Conservation (phyloP, 2,797 vertebrate species). For the Protonibea diacanthus region DNA sequence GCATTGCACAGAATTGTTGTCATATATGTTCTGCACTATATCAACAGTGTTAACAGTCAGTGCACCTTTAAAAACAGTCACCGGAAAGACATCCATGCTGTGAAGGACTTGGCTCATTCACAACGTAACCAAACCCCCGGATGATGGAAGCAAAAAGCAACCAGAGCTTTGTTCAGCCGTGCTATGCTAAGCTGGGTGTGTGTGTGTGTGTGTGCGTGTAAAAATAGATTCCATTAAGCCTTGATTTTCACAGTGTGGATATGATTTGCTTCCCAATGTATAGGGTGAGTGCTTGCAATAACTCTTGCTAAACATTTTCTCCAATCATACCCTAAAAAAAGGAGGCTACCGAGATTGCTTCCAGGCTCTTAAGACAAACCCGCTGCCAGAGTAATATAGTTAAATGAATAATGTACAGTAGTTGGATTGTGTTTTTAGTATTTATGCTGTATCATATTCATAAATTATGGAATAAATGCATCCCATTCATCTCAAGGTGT, state of each 20-base stretch:
- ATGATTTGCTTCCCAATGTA: slow-evolving; percentile 55
- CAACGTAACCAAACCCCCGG: slow-evolving; percentile 48
- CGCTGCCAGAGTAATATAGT: slow-evolving; percentile 22
- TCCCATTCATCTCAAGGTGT: slow-evolving; percentile 56
- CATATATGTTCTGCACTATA: slow-evolving; percentile 14
- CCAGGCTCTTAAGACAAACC: slow-evolving; percentile 15
- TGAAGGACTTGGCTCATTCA: slow-evolving; percentile 46
- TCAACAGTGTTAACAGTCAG: slow-evolving; percentile 26
- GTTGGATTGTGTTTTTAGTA: slow-evolving; percentile 31
- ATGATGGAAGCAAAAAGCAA: slow-evolving; percentile 48
- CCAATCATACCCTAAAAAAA: slow-evolving; percentile 35
- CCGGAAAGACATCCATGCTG: slow-evolving; percentile 38
- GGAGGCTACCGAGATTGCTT: slow-evolving; percentile 3
- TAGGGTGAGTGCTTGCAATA: slow-evolving; percentile 29
- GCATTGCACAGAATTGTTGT: slow-evolving; percentile 18
- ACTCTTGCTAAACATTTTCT: slow-evolving; percentile 41
- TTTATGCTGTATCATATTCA: slow-evolving; percentile 51
- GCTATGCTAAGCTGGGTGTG: slow-evolving; percentile 48
- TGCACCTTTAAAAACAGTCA: slow-evolving; percentile 30
- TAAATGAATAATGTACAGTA: slow-evolving; percentile 16
- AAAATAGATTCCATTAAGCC: slow-evolving; percentile 75
- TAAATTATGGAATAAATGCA: slow-evolving; percentile 48
- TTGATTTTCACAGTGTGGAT: slow-evolving; percentile 57
- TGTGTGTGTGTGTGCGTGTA: slow-evolving; percentile 19
- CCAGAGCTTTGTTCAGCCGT: slow-evolving; percentile 52